Evolutionary conservation across 2,113 vertebrate genomes (phyloP).

Genomic region (Boleophthalmus pectinirostris): DNA sequence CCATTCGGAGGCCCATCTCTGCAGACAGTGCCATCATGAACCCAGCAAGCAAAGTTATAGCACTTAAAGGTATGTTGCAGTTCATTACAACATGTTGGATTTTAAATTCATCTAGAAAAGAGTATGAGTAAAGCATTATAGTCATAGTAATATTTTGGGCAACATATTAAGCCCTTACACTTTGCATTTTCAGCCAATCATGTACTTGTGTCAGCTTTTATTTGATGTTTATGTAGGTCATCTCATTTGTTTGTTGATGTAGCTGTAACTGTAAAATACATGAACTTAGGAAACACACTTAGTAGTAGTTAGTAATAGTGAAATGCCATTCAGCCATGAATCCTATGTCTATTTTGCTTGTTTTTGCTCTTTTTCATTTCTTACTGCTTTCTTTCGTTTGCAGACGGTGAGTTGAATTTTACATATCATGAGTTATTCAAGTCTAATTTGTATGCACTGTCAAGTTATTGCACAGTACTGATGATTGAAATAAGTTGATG

Average conservation of each 20-base stretch:
- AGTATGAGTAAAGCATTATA: constrained; percentile 22
- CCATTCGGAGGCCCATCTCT: constrained; percentile 96
- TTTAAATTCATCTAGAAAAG: constrained; percentile 5
- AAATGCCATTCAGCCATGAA: constrained; percentile 80
- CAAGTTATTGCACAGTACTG: constrained; percentile 62
- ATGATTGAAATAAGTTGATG: constrained; percentile 39
- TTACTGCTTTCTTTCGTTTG: constrained; percentile 99
- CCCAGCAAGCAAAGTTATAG: constrained; percentile 99
- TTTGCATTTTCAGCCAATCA: constrained; percentile 58
- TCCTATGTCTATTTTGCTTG: constrained; percentile 84
- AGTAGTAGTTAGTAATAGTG: constrained; percentile 26
- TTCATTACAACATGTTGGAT: constrained; percentile 8
- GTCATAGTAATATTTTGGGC: constrained; percentile 28
- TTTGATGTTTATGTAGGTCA: constrained; percentile 68
- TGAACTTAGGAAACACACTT: constrained; percentile 17
- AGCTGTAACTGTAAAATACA: constrained; percentile 20
- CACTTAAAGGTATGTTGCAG: constrained; percentile 90
- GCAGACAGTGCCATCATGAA: constrained; percentile 99
- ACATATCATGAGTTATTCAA: constrained; percentile 86
- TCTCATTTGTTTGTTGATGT: constrained; percentile 62
- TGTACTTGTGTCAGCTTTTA: constrained; percentile 62
- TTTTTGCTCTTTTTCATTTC: constrained; percentile 88
- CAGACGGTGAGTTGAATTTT: constrained; percentile 99
- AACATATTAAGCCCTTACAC: constrained; percentile 40
- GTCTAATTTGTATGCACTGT: constrained; percentile 85